Conservation (phyloP, 2,888 invertebrate species). For the Cephonodes hylas region DNA sequence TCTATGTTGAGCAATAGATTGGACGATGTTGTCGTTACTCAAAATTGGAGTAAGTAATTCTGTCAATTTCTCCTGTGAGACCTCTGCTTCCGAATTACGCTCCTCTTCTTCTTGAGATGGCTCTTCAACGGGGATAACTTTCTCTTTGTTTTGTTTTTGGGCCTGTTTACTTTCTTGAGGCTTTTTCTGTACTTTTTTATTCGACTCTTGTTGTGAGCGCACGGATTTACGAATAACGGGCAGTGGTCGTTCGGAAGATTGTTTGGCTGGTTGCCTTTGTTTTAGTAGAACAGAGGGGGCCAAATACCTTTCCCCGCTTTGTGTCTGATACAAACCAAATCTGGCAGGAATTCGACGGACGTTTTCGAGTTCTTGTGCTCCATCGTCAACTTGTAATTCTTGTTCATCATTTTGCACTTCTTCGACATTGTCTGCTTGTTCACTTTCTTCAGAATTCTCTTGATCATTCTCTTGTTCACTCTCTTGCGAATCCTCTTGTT, state of each 20-base stretch:
- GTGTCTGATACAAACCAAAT: slow-evolving; percentile 19
- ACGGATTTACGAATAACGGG: slow-evolving; percentile 10
- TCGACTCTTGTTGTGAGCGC: slow-evolving; percentile 15
- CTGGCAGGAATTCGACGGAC: slow-evolving; percentile 24
- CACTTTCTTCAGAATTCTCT: too few species aligned
- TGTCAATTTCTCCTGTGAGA: slow-evolving; percentile 21
- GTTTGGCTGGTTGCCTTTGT: slow-evolving; percentile 7
- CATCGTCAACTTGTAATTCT: slow-evolving; percentile 7
- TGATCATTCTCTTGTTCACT: too few species aligned
- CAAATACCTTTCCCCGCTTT: slow-evolving; percentile 25
- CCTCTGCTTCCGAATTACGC: slow-evolving; percentile 17
- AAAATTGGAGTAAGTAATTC: slow-evolving; percentile 29
- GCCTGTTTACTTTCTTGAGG: neutral
- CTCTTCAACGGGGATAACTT: neutral
- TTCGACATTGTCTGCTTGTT: too few species aligned
- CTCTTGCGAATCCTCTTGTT: too few species aligned
- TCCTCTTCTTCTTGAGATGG: slow-evolving; percentile 20
- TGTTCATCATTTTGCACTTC: slow-evolving; percentile 6
- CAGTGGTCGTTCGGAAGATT: neutral
- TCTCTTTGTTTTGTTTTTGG: neutral
- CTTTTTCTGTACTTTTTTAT: slow-evolving; percentile 5
- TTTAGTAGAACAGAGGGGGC: slow-evolving; percentile 29
- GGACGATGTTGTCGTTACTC: slow-evolving; percentile 30
- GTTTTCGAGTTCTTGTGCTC: slow-evolving; percentile 25
- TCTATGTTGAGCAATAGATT: slow-evolving; percentile 28